A percentile compares a stretch with the other conserved stretches of the same genome.
phyloP scores from a whole-genome alignment of 2,113 vertebrate genomes.

The Pseudorhombus dupliciocellatus region DNA sequence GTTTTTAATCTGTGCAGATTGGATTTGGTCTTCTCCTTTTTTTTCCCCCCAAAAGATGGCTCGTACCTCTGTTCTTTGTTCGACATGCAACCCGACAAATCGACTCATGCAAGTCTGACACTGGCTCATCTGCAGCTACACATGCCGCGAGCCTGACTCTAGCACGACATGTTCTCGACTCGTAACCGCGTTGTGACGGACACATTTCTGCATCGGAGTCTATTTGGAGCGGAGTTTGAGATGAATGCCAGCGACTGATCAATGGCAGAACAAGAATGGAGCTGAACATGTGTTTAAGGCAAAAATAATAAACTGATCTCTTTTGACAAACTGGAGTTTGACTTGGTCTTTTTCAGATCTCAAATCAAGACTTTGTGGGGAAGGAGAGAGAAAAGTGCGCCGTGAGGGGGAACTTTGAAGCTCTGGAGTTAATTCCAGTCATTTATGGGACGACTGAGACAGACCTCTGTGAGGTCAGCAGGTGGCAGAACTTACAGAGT shows the following conservation, averaged over 20 bases:
- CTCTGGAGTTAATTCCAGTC: slow-evolving; percentile 37
- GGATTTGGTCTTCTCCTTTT: slow-evolving; percentile 46
- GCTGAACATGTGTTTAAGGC: slow-evolving; percentile 78
- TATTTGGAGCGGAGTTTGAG: slow-evolving; percentile 49
- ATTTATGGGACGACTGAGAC: slow-evolving; percentile 40
- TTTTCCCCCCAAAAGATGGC: slow-evolving; percentile 47
- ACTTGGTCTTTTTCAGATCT: slow-evolving; percentile 38
- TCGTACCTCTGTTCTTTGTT: slow-evolving; percentile 64
- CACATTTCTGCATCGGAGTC: slow-evolving; percentile 28
- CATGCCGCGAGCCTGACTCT: slow-evolving; percentile 34
- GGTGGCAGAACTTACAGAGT: neutral
- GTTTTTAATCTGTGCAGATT: slow-evolving; percentile 33
- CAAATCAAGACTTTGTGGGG: slow-evolving; percentile 17
- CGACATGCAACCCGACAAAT: slow-evolving; percentile 24
- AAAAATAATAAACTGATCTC: slow-evolving; percentile 82
- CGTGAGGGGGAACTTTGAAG: slow-evolving; percentile 25
- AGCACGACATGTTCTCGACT: slow-evolving; percentile 30
- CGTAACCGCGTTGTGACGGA: slow-evolving; percentile 26
- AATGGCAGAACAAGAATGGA: slow-evolving; percentile 46
- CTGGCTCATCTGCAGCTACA: slow-evolving; percentile 29
- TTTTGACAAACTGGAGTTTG: slow-evolving; percentile 74
- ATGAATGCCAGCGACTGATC: slow-evolving; percentile 55
- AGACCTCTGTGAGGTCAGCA: no score
- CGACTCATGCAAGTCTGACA: slow-evolving; percentile 43
- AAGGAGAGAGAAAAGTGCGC: slow-evolving; percentile 32